Percentiles rank a stretch among this genome's conserved stretches.
Conservation (phyloP, 2,113 vertebrate genomes). For the Spea bombifrons region DNA sequence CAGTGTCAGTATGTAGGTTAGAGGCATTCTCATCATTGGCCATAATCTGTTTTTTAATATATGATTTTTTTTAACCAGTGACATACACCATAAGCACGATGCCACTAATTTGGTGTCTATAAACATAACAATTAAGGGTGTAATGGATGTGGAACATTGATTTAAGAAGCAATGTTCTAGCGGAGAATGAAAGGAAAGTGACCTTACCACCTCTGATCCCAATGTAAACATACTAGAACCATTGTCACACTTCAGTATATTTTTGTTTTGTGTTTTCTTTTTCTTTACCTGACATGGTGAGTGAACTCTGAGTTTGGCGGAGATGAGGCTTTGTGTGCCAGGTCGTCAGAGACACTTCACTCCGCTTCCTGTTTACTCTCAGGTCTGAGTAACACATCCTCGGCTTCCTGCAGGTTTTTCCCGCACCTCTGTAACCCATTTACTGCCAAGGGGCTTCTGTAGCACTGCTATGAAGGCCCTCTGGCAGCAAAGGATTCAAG, state of each 20-base stretch:
- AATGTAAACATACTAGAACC: slow-evolving; percentile 16
- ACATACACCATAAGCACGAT: not conserved
- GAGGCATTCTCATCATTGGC: not conserved
- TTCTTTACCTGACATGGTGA: slow-evolving; percentile 39
- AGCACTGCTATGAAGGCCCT: slow-evolving; percentile 61
- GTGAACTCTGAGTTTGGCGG: slow-evolving; percentile 43
- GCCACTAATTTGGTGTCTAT: not conserved
- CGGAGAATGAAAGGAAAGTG: not conserved
- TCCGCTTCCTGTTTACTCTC: slow-evolving; percentile 41
- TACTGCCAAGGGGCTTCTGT: slow-evolving; percentile 23
- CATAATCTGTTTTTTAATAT: not conserved
- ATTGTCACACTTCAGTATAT: not conserved
- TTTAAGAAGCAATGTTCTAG: too few relatives aligned
- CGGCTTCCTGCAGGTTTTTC: slow-evolving; percentile 45
- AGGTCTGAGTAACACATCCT: slow-evolving; percentile 47
- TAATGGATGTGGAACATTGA: too few relatives aligned
- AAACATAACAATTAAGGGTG: not conserved
- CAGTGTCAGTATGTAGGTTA: not conserved
- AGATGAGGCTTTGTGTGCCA: slow-evolving; percentile 41
- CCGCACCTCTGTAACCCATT: slow-evolving; percentile 45
- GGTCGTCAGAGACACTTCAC: slow-evolving; percentile 43
- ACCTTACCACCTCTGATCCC: not conserved
- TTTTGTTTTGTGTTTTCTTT: slow-evolving; percentile 33
- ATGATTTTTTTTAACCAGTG: not conserved
- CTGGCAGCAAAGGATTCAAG: slow-evolving; percentile 52